Base-by-base conservation (phyloP, 92 coral and sea anemone species). In the Paragorgia papillata region DNA sequence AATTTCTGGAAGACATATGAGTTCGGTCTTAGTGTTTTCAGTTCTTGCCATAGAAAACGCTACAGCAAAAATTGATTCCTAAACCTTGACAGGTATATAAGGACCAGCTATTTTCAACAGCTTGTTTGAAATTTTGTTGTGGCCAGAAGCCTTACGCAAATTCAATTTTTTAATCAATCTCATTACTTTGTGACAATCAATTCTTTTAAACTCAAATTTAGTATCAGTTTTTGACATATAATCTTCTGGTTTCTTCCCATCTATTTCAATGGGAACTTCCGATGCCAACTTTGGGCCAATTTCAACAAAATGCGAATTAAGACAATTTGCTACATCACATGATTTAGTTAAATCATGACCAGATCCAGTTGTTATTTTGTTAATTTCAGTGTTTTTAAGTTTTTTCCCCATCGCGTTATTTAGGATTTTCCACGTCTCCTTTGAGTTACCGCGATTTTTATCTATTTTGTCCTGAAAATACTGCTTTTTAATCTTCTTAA, bases 361-460 rank as follows among this genome's bases (percentile, higher is more conserved):
- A 5, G 55, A 15, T 24, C 53, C 30, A 15, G 27, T 14, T 75
- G 28, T 10, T 17, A 61, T 21, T 35, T 39, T 41, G 17, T 58
- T 60, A 27, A 75, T 43, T 59, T 59, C 35, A 60, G 81, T 55
- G 25, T 37, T 20, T 35, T 35, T 12, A 68, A 33, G n/a, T 60
- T 30, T 66, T 39, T 30, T 66, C 24, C 69, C 80, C 69, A 75
- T 75, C 33, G 65, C 39, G 27, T 76, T 62, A 41, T 62, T 76
- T 34, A 76, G 35, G 34, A 62, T 37, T n/a, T 43, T 39, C 73
- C 60, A 76, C 13, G 73, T 66, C 2, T 69, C 64, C 22, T 59
- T 79, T 35, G 51, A 62, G 20, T 79, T 58, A 32, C 64, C 83
- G 18, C 64, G 57, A 34, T 67, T 59, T 61, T 65, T 53, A 32